A percentile compares a stretch with the other conserved stretches of the same genome.
phyloP scores from a whole-genome alignment of 1,140 invertebrate species.

The Arctopsyche grandis region DNA sequence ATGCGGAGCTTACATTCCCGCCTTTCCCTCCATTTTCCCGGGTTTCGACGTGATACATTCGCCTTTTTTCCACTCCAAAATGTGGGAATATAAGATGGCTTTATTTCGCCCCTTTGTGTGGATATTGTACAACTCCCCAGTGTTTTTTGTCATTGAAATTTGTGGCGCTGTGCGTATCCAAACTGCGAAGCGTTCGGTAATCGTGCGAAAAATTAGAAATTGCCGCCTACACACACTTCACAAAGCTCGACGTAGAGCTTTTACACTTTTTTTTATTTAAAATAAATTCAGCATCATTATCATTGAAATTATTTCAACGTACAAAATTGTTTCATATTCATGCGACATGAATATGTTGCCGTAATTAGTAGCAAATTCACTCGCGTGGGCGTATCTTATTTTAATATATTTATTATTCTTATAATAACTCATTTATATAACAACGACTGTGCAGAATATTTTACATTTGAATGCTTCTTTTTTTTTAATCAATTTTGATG shows the following conservation, averaged over 20 bases:
- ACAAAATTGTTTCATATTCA: too few relatives aligned
- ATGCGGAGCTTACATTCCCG: conserved; percentile 4
- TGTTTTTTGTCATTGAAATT: conserved; percentile 34
- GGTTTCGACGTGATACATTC: conserved; percentile 8
- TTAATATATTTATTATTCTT: too few relatives aligned
- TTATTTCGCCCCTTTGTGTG: conserved; percentile 25
- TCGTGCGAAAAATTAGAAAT: conserved; percentile 38
- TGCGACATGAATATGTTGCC: too few relatives aligned
- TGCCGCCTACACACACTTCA: not conserved
- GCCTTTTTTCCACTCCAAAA: not conserved
- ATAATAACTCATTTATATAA: too few relatives aligned
- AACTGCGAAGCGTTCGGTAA: conserved; percentile 28
- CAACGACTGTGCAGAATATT: too few relatives aligned
- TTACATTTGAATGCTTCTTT: too few relatives aligned
- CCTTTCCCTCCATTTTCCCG: not conserved
- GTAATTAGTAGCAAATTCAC: too few relatives aligned
- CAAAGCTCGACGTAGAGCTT: not conserved
- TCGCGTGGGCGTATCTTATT: too few relatives aligned
- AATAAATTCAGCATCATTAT: too few relatives aligned
- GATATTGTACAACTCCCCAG: not conserved
- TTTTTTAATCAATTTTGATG: too few relatives aligned
- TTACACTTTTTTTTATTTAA: not conserved
- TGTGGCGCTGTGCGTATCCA: conserved; percentile 25
- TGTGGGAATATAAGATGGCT: conserved; percentile 8
- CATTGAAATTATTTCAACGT: too few relatives aligned